Evolutionary conservation across 2,113 vertebrate genomes (phyloP), one percentile per base, ranked within the genome.

Genomic region (Pseudorectes ferrugineus): DNA sequence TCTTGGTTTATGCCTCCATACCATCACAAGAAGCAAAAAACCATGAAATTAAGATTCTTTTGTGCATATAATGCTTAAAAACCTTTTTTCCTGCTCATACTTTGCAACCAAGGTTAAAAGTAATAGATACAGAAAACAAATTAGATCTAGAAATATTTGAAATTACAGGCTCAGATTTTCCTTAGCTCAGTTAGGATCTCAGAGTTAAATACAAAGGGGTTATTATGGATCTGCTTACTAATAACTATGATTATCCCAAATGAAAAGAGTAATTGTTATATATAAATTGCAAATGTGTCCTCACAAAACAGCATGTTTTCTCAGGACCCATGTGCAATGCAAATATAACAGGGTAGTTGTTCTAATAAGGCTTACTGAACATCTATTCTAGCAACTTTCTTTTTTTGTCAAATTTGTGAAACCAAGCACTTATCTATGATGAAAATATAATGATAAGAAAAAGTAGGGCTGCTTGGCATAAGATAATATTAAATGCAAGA

Each of bases 401-500:
- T 81, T 80, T 77, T 83, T 93, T 80, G 65, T 58, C 24, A 46
- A 57, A 92, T 79, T 31, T 66, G 31, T 91, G 83, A 92, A 91
- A 73, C 42, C 28, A 71, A 81, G 46, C 26, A 43, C 33, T 87
- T 78, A 71, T 51, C 61, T 74, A 70, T 58, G 65, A 84, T 59
- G 62, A 83, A 96, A 94, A 89, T 78, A 75, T 78, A 74, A 84
- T 86, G 43, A 89, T 82, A 88, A 68, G 84, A 54, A 93, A 91
- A 95, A 75, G 38, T 88, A 86, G 78, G 57, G 28, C 83, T 96
- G 46, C 26, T 93, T 93, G 88, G 68, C 81, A 90, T 89, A 93
- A 80, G 67, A 43, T 93, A 93, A 86, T 84, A 93, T 72, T 78
- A 82, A 93, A 92, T 81, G 57, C 49, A 92, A 94, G 79, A 84